These are phyloP conservation scores for Hypotaenidia philippensis DNA, from an alignment of 2,797 vertebrate genomes.

Conservation along the genomic window DNA sequence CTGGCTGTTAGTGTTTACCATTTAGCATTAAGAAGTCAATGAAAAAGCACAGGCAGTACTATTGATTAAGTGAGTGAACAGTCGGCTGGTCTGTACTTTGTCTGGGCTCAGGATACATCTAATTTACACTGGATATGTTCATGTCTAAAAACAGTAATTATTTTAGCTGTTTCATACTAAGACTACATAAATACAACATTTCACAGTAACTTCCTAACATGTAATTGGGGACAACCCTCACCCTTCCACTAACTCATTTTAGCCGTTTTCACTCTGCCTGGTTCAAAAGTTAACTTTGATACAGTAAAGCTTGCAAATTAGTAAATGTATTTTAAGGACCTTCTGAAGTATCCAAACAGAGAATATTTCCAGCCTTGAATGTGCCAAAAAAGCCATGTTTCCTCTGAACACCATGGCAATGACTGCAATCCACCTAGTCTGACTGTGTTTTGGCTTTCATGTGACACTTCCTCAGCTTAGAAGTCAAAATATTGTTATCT, in stretches of 20 bases:
- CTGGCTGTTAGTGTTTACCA: constrained; percentile 15
- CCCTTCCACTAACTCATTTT: neutral
- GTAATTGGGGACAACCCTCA: neutral
- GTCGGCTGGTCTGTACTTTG: neutral
- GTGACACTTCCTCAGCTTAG: neutral
- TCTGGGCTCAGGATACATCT: neutral
- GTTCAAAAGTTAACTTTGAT: neutral
- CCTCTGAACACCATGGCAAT: neutral
- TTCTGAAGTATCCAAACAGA: neutral
- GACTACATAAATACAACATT: neutral
- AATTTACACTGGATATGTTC: neutral
- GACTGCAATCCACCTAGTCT: neutral
- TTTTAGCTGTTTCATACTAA: neutral
- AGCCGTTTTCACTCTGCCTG: neutral
- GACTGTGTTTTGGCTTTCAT: neutral
- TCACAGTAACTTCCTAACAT: neutral
- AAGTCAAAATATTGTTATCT: neutral
- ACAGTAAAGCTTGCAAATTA: neutral
- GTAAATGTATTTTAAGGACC: neutral
- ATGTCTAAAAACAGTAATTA: neutral
- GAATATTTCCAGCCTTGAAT: neutral
- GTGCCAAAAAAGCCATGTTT: neutral
- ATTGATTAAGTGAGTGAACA: constrained; percentile 23
- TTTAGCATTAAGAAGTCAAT: constrained; percentile 30
- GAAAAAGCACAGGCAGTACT: constrained; percentile 36